Percentiles rank a stretch among this genome's conserved stretches.
phyloP scores from a whole-genome alignment of 2,797 vertebrate genomes.

The Manis javanica region DNA sequence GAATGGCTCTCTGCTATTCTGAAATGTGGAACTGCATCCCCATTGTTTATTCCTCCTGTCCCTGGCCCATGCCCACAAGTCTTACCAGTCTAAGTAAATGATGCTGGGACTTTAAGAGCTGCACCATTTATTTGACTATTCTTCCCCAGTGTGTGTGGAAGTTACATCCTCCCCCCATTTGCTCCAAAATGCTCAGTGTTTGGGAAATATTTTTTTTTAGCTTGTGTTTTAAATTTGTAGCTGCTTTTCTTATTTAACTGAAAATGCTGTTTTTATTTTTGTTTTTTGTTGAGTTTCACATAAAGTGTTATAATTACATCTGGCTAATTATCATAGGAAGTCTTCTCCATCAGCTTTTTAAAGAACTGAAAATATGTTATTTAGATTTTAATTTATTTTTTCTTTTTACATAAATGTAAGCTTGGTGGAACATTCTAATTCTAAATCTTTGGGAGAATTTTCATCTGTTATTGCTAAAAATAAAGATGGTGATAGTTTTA shows the following conservation, averaged over 20 bases:
- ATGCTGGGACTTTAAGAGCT: neutral
- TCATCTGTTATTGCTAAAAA: neutral
- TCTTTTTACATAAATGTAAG: neutral
- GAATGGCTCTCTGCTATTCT: neutral
- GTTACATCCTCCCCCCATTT: neutral
- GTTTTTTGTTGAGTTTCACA: neutral
- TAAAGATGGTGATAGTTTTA: neutral
- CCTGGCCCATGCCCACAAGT: neutral
- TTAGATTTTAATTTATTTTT: neutral
- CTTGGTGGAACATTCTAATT: neutral
- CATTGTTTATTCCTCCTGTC: neutral
- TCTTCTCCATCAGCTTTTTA: neutral
- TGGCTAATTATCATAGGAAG: neutral
- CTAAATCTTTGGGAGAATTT: neutral
- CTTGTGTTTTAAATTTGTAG: neutral
- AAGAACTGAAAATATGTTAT: neutral
- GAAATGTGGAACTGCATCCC: neutral
- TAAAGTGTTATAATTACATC: neutral
- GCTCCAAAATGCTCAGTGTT: neutral
- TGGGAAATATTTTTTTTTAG: constrained; percentile 17
- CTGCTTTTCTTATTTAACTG: constrained; percentile 14
- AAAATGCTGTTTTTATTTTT: neutral
- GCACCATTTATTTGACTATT: neutral
- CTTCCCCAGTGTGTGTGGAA: neutral
- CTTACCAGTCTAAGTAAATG: neutral